Base-by-base conservation (phyloP, 1,140 invertebrate species). In the Calycopis cecrops region DNA sequence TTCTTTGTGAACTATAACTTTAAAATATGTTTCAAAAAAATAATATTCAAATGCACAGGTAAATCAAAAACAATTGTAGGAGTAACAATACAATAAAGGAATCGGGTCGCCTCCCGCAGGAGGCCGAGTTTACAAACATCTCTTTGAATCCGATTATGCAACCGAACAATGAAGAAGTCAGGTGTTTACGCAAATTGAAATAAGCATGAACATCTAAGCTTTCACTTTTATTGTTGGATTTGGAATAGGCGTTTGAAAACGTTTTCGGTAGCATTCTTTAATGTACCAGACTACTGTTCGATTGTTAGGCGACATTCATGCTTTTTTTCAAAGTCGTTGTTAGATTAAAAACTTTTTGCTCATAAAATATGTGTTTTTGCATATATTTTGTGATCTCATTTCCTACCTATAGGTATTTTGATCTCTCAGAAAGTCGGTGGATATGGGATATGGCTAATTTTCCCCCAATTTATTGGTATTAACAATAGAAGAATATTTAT, bases 191-290 rank as follows among this genome's bases (percentile, higher is more conserved):
- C 60, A 61, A 71, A 61, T 67, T 57, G 51, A 61, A 75, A 85
- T 80, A 76, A 74, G 79, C 81, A 78, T 82, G 73, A 70, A 71
- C 66, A 70, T 66, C 62, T 57, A 48, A 71, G 73, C 75, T 83
- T 85, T 85, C 82, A 82, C 82, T 85, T 83, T 81, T 76, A 73
- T 84, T 84, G 72, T 84, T 62, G 21, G 50, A 58, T 70, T 71
- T 72, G 73, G 67, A 77, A 81, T 75, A 69, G 44, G 55, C 61
- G 62, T 71, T 69, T 71, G 57, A 56, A 64, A 60, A 67, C 63
- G 48, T 54, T 59, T 65, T 58, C 58, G 48, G 63, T 64, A 65
- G 63, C 49, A 8, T 21, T 37, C 40, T 21, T 37, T 50, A 51
- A 35, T 17, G 12, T 35, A 16, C 49, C 18, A 14, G 17, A 17